Base-by-base conservation (phyloP, 2,797 vertebrate species). In the Menidia menidia region DNA sequence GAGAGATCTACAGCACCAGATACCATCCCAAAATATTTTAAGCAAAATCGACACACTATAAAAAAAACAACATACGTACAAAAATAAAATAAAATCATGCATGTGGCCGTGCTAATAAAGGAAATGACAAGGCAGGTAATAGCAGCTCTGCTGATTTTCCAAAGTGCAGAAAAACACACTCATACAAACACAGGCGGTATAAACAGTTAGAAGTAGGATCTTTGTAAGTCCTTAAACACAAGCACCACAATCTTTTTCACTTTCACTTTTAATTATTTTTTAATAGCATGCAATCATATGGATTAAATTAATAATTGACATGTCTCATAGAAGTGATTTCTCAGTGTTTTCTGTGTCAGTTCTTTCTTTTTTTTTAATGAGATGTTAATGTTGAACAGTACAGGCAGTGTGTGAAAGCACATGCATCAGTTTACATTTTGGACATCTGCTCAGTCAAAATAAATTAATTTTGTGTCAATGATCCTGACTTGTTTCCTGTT, bases 171-270 rank as follows among this genome's bases (percentile, higher is more conserved):
- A 67, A 61, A 62, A 31, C 43, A 32, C 32, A 45, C 54, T 63
- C 58, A 58, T 35, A 10, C 31, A 63, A 55, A 81, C 25, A 65
- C 55, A 74, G 61, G 60, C 15, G 11, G 64, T 55, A 45, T 60
- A 64, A 76, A 73, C 51, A 85, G 78, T 80, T 64, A 72, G 56
- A 88, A 77, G 74, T 85, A 83, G 2, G 25, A 25, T 25, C 25
- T 25, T 25, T 25, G 25, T 25, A 25, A 25, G 25, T 25, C 25
- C 25, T 25, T 25, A 25, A 25, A 25, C 25, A 25, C 25, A 25
- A 25, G 25, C 25, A 1, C 25, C 25, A 25, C 1, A 25, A 25
- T 25, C 25, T 25, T 25, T 25, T 25, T 25, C n/a, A n/a, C n/a
- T n/a, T n/a, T n/a, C n/a, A n/a, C n/a, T n/a, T n/a, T n/a, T n/a